A percentile compares a stretch with the other conserved stretches of the same genome.
Conservation (phyloP, 2,113 vertebrate genomes). For the Ancistrus triradiatus region DNA sequence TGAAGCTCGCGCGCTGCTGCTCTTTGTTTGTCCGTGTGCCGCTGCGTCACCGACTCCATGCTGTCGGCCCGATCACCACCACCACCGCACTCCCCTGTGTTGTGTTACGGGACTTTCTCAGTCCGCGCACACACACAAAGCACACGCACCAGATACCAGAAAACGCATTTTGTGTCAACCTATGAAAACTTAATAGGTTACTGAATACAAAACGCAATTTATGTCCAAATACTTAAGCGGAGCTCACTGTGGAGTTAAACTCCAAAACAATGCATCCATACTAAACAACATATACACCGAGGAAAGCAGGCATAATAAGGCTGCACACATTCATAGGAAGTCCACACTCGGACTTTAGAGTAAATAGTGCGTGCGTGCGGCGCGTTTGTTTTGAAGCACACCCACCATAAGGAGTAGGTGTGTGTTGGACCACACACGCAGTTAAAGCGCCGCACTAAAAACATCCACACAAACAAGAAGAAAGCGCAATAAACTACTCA, state of each 20-base stretch:
- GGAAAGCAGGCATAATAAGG: no score
- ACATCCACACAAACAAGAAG: not conserved
- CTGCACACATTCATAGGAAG: no score
- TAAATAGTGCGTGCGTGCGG: not conserved
- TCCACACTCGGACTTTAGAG: no score
- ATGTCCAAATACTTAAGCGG: no score
- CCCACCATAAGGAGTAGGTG: constrained; percentile 35
- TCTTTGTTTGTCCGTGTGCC: constrained; percentile 62
- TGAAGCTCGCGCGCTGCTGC: constrained; percentile 5
- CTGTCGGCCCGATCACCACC: constrained; percentile 6
- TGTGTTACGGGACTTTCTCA: no score
- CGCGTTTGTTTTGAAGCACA: constrained; percentile 53
- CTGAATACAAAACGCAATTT: no score
- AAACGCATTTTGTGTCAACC: no score
- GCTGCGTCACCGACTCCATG: constrained; percentile 43
- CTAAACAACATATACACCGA: no score
- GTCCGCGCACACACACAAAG: not conserved
- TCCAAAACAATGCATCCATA: no score
- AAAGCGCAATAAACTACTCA: not conserved
- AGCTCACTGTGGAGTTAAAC: no score
- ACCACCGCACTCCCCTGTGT: no score
- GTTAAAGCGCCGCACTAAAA: not conserved
- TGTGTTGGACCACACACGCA: constrained; percentile 14
- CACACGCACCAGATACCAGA: not conserved
- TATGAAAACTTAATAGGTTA: no score